Conservation (phyloP, 2,797 vertebrate genomes). For the Halcyon badia region DNA sequence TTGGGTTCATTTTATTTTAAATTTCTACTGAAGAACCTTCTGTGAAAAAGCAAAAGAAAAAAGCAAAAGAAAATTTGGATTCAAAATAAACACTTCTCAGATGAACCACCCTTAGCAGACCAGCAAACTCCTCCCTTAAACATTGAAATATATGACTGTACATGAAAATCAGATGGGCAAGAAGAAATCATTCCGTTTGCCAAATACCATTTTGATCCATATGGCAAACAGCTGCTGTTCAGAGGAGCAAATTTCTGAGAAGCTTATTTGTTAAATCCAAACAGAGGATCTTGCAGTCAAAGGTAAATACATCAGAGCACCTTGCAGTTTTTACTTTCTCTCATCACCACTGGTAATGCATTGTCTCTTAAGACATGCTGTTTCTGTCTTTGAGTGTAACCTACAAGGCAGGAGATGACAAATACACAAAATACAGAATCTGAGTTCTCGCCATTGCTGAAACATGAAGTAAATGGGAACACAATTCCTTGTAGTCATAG, state of each 20-base stretch:
- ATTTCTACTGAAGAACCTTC: neutral
- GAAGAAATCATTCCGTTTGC: constrained; percentile 28
- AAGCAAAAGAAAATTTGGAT: neutral
- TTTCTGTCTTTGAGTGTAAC: neutral
- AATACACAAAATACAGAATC: neutral
- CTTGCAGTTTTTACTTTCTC: constrained; percentile 6
- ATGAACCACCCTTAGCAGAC: neutral
- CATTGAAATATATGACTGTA: constrained; percentile 17
- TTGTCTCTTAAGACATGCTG: neutral
- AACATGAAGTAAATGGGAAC: neutral
- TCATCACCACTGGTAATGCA: neutral
- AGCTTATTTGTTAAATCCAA: constrained; percentile 29
- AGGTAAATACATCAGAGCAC: neutral
- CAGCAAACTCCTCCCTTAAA: constrained; percentile 12
- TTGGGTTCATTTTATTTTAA: neutral
- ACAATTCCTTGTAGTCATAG: neutral
- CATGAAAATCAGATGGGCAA: constrained; percentile 64
- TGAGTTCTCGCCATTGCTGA: neutral
- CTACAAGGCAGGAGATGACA: neutral
- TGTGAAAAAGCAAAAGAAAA: neutral
- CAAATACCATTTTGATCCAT: constrained; percentile 48
- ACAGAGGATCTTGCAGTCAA: neutral
- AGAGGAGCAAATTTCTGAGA: constrained; percentile 44
- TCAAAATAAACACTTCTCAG: constrained; percentile 30
- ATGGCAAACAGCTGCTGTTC: constrained; percentile 68